A percentile compares a stretch with the other conserved stretches of the same genome.
Conservation (phyloP, 2,113 vertebrate species). For the Mus musculus region DNA sequence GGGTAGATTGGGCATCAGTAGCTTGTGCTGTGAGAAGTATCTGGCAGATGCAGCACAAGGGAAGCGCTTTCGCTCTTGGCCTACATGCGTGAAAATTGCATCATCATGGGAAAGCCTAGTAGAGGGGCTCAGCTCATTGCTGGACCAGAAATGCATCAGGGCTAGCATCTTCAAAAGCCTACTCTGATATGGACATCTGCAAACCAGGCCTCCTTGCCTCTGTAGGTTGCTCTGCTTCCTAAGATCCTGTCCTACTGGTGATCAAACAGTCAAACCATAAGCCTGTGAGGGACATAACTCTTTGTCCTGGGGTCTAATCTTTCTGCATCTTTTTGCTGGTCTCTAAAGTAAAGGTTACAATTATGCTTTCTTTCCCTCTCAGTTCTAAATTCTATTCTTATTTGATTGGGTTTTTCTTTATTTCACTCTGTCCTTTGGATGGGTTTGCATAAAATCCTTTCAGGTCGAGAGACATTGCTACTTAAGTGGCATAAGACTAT, state of each 20-base stretch:
- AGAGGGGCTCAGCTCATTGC: too few relatives aligned
- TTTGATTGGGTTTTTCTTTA: background rate
- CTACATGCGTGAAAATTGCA: background rate
- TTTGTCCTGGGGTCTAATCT: rapidly evolving
- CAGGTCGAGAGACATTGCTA: background rate
- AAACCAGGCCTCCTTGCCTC: background rate
- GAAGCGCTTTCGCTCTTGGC: background rate
- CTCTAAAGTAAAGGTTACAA: background rate
- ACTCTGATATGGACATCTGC: background rate
- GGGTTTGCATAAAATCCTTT: background rate
- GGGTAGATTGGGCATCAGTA: too few relatives aligned
- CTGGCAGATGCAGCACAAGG: background rate
- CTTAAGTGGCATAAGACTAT: too few relatives aligned
- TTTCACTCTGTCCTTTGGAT: background rate
- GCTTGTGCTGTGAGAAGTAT: background rate
- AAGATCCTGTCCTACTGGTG: too few relatives aligned
- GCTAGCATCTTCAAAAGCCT: background rate
- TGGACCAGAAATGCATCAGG: background rate
- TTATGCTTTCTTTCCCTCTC: background rate
- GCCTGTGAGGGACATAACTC: background rate
- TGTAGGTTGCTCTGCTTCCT: background rate
- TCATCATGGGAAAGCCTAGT: background rate
- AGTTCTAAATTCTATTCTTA: background rate
- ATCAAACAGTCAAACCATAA: background rate
- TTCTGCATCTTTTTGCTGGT: too few relatives aligned